phyloP scores from a whole-genome alignment of 2,888 invertebrate species.

The Meloe dianella region DNA sequence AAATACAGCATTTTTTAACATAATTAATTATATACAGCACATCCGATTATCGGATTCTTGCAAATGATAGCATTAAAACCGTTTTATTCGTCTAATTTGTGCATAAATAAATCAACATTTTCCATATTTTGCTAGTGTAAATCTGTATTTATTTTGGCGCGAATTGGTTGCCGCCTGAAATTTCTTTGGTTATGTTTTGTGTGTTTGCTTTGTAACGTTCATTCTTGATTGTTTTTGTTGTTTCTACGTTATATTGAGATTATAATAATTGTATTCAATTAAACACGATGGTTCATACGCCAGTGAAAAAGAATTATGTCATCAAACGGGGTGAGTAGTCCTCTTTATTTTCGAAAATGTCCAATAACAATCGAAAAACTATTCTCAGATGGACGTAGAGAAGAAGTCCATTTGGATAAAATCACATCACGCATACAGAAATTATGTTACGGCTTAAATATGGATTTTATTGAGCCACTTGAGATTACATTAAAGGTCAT shows the following conservation, averaged over 20 bases:
- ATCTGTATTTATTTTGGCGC: not conserved
- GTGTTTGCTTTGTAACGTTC: not conserved
- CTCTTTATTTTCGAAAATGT: not conserved
- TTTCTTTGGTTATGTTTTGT: not conserved
- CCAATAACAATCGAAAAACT: not conserved
- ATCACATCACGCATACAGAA: slow-evolving; percentile 96
- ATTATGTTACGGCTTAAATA: slow-evolving; percentile 92
- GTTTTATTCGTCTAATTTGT: too few relatives aligned
- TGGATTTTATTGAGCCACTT: slow-evolving; percentile 95
- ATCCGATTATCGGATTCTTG: too few relatives aligned
- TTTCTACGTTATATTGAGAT: not conserved
- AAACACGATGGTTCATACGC: slow-evolving; percentile 60
- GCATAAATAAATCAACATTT: not conserved
- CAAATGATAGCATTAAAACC: too few relatives aligned
- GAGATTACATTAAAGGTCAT: slow-evolving; percentile 91
- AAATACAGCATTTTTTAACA: slow-evolving; percentile 6
- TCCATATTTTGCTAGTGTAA: not conserved
- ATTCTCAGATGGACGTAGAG: slow-evolving; percentile 80
- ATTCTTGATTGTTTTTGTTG: not conserved
- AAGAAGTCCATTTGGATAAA: slow-evolving; percentile 96
- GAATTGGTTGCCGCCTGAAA: not conserved
- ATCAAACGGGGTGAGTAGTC: slow-evolving; percentile 61
- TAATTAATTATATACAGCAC: too few relatives aligned
- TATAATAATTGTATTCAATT: not conserved
- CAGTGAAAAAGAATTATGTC: slow-evolving; percentile 60